Evolutionary conservation across 2,888 invertebrate genomes (phyloP), one percentile per base, ranked within the genome.

Genomic region (Nemapogon koenigi): DNA sequence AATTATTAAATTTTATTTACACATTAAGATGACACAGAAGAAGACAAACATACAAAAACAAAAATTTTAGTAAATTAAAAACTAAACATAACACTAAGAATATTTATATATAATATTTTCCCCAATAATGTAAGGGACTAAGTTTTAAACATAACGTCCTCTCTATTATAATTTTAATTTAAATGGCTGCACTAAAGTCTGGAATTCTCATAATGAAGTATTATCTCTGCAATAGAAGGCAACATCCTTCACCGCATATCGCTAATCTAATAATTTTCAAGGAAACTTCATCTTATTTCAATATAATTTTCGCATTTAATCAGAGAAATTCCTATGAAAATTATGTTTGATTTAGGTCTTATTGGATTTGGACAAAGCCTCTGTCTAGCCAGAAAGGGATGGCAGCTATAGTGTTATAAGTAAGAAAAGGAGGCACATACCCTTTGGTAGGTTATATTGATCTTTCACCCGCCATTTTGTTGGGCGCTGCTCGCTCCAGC

Each of bases 381-480:
- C 37, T 55, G 55, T 55, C 55, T 55, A 59, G 69, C 51, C 53
- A 50, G 62, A 73, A 46, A 44, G 61, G 56, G 66, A 70, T 10
- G 38, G 46, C 30, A 49, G 50, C 41, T 38, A 50, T 50, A 37
- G 28, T 15, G 10, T 13, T 6, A 32, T 38, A 41, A 40, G 71
- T 44, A 49, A 27, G 57, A 72, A 43, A 49, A 57, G 46, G 70
- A 68, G 22, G 53, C 57, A 40, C 43, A 55, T 37, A 65, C 64
- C 68, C 70, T 76, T 73, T 62, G 70, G 72, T 72, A 62, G 72
- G 60, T 73, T 66, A 75, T 79, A 80, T 79, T 80, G 79, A 80
- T 80, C 79, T 78, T 72, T 73, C 72, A 71, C 69, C 76, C 76
- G 73, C 78, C 78, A 76, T 78, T 75, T 76, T 75, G 72, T 60